These are phyloP conservation scores for Blomia tropicalis DNA, from an alignment of 2,888 invertebrate genomes.

Conservation along the genomic window DNA sequence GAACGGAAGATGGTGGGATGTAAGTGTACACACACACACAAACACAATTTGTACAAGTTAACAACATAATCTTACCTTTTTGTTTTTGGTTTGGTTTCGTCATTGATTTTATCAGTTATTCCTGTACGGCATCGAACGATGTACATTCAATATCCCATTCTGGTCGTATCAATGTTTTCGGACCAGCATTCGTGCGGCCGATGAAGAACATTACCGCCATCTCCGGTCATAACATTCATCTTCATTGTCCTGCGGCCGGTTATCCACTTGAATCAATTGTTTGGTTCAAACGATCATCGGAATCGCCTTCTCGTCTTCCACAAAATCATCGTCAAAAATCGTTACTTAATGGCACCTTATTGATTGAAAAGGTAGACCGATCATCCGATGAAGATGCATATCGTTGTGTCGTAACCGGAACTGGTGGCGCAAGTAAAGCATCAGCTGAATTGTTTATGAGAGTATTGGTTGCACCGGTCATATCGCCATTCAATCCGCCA, in stretches of 20 bases:
- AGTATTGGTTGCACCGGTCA: conserved; percentile 40
- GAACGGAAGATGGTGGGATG: conserved; percentile 29
- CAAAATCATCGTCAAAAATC: conserved; percentile 70
- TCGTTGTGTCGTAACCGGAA: conserved; percentile 68
- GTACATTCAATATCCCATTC: conserved; percentile 22
- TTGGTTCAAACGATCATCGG: conserved; percentile 38
- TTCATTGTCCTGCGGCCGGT: conserved; percentile 45
- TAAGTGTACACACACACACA: too few species aligned
- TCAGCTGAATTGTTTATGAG: conserved; percentile 27
- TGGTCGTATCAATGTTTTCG: conserved; percentile 35
- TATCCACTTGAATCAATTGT: conserved; percentile 35
- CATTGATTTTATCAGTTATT: conserved; percentile 14
- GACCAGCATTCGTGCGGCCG: conserved; percentile 68
- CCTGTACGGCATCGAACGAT: conserved; percentile 15
- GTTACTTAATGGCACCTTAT: conserved; percentile 66
- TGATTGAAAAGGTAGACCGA: conserved; percentile 67
- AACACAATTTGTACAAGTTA: too few species aligned
- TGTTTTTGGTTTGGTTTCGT: not conserved
- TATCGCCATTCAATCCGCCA: conserved; percentile 40
- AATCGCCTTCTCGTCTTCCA: conserved; percentile 45
- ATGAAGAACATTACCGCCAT: conserved; percentile 87
- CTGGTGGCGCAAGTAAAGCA: conserved; percentile 44
- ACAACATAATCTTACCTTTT: too few species aligned
- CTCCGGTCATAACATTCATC: conserved; percentile 69
- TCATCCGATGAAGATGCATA: conserved; percentile 72